Base-by-base conservation (phyloP, 2,797 vertebrate genomes). In the Uromys caudimaculatus region DNA sequence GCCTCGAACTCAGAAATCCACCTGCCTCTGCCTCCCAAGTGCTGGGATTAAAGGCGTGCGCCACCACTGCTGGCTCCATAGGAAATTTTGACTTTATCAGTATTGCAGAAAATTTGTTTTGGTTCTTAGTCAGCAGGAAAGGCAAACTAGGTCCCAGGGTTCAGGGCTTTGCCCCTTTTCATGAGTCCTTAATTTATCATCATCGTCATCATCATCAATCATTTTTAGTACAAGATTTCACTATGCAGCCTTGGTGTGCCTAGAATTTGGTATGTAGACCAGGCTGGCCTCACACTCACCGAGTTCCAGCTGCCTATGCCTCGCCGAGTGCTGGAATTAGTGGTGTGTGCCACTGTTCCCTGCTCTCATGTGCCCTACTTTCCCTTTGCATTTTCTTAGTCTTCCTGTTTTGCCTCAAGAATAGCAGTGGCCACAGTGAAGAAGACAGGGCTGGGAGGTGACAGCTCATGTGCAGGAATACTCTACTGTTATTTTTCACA, bases 391-490 rank as follows among this genome's bases (percentile, higher is more conserved):
- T 82, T 27, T 82, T 38, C 54, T 58, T 58, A 41, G 23, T 41
- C 50, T 73, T 54, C 23, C 47, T 69, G 16, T 29, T 87, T 38
- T 87, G 67, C 50, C 69, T 58, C 54, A 32, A 41, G 21, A 94
- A 79, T 44, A 82, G 24, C 19, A 78, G 73, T 75, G 41, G 27
- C 90, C 16, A 2, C n/a, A 14, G 32, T 90, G 54, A 90, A 90
- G 58, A 79, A 84, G 13, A 89, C 87, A 56, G 64, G 73, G 88
- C 85, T 94, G 58, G 12, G 69, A 81, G 50, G 2, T 50, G 81
- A 47, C 24, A 56, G 93, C 67, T 95, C 89, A 50, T 56, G 23
- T 93, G 47, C 23, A 89, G 84, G 76, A 84, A 81, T 50, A n/a
- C 88, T 78, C 21, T 16, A 24, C 44, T 89, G 38, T 76, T 85